Base-by-base conservation (phyloP, 2,888 invertebrate species). In the Thymelicus acteon region DNA sequence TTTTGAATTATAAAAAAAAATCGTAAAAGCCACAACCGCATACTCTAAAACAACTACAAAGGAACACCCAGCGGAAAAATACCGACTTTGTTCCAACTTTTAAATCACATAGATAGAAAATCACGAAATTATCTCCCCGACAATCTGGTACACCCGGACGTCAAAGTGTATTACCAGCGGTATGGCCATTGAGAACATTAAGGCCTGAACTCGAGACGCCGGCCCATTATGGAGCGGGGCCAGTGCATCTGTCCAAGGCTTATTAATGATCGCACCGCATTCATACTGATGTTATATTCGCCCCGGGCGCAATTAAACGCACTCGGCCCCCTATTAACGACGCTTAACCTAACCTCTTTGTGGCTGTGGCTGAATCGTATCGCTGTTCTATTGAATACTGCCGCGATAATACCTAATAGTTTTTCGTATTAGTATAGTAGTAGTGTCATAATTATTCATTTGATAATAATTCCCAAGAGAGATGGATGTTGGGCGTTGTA, bases 191-290 rank as follows among this genome's bases (percentile, higher is more conserved):
- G 58, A 19, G 52, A 54, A 49, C 52, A 81, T 82, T 78, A 79
- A 78, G 80, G 76, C 82, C 90, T 86, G 87, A 87, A 89, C 89
- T 90, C 90, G 91, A 91, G 91, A 90, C 89, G 89, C 84, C 78
- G 77, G 80, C 81, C 82, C 82, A 84, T 88, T 90, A 90, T 87
- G 88, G 89, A 82, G 79, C 78, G 82, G 79, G 77, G 82, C 88
- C 91, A 89, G 91, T 92, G 90, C 88, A 91, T 89, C 89, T 90
- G 90, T 91, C 90, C 80, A 77, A 76, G 78, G 82, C 87, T 91
- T 92, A 93, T 93, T 92, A 92, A 93, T 89, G 90, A 86, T 82
- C 79, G 76, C 77, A 81, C 85, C 89, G 91, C 92, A 92, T 91
- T 91, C 88, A 89, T 84, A 85, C 86, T 90, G 90, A 91, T 88